Base-by-base conservation (phyloP, 2,113 vertebrate species). In the Laticauda colubrina region DNA sequence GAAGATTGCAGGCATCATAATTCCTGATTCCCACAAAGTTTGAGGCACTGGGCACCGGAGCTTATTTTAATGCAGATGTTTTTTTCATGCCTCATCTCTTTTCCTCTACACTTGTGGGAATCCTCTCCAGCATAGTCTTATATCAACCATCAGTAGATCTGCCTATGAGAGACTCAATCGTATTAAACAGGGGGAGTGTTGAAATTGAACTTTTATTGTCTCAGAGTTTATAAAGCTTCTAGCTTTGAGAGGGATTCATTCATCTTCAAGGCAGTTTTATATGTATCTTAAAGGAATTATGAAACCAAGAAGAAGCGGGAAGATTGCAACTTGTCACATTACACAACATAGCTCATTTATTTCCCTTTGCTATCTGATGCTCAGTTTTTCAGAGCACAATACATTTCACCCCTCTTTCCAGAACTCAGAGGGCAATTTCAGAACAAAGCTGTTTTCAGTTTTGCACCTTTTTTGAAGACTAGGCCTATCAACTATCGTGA, bases 281-380 rank as follows among this genome's bases (percentile, higher is more conserved):
- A 6, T 54, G 81, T 64, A 56, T 45, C 45, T 91, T 59, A 86
- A 91, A 91, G 43, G 85, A 85, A 91, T 91, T 91, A 91, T 23
- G 43, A 91, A 87, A 39, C 90, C 90, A 86, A 91, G 81, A 48
- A 56, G 45, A 45, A 86, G 51, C 56, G 26, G 39, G 20, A 34
- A 91, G 55, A 87, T 86, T 91, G 90, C 81, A 86, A 86, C 90
- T 86, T 45, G 57, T 91, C 81, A 91, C 54, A 59, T 91, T 91
- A 48, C 24, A 87, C 86, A 87, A 87, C 55, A 21, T 7, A 55
- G 24, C 90, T 59, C 39, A 86, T 57, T 86, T 86, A n/a, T 86
- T 59, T 86, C 11, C 81, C 9, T 57, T 48, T 29, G 54, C 81
- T 91, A 91, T 87, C 55, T 91, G 90, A 43, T 59, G 39, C 29